Percentiles rank a stretch among this genome's conserved stretches.
Evolutionary conservation across 2,113 vertebrate species (phyloP).

Genomic region (Eclectus roratus): DNA sequence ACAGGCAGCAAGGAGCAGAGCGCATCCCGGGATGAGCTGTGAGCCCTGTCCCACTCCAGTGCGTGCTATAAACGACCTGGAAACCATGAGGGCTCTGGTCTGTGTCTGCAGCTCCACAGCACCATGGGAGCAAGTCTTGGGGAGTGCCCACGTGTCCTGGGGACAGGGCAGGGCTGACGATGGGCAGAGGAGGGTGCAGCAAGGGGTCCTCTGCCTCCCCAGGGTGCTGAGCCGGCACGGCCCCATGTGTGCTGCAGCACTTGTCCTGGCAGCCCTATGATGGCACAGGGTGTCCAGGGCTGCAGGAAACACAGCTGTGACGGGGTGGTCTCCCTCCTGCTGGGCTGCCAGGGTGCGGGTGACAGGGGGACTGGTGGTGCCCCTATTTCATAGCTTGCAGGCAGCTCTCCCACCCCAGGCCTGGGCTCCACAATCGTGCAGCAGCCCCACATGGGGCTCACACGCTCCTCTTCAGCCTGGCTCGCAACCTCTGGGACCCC

Average conservation of each 20-base stretch:
- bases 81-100: background rate
- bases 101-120: background rate
- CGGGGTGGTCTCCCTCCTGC: rapidly evolving
- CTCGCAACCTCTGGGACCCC: background rate
- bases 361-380: rapidly evolving
- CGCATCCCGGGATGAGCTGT: constrained; percentile 36
- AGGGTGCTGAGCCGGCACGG: rapidly evolving
- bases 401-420: background rate
- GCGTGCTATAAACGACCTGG: background rate
- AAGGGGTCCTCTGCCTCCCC: background rate
- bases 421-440: background rate
- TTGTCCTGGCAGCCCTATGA: background rate
- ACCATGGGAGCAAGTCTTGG: rapidly evolving
- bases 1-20: rapidly evolving
- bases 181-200: background rate
- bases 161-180: background rate
- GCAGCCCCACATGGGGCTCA: background rate
- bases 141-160: rapidly evolving
- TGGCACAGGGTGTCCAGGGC: rapidly evolving
- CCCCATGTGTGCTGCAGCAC: rapidly evolving
- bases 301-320: rapidly evolving
- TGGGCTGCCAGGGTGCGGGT: background rate
- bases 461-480: background rate
- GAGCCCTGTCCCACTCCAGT: background rate
- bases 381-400: background rate